phyloP scores from a whole-genome alignment of 1,140 invertebrate genomes.

The Ceratitis capitata region DNA sequence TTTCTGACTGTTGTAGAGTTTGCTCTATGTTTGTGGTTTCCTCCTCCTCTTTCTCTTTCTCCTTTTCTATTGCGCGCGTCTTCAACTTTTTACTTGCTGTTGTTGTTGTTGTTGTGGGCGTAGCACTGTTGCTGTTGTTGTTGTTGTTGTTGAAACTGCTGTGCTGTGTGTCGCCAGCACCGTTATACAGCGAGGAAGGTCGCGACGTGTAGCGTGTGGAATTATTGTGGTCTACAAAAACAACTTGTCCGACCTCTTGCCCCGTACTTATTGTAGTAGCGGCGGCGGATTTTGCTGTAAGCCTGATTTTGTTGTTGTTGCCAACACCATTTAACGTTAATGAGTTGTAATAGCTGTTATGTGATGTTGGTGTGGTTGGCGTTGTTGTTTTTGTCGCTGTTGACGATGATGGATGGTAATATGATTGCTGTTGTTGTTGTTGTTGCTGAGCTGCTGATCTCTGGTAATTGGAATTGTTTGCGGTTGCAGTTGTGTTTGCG shows the following conservation, averaged over 20 bases:
- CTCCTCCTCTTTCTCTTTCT: too few species aligned
- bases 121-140: slow-evolving; percentile 20
- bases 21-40: slow-evolving; percentile 40
- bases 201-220: slow-evolving; percentile 42
- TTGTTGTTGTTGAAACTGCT: background rate
- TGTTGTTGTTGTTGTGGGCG: background rate
- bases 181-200: slow-evolving; percentile 37
- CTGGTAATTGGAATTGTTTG: slow-evolving; percentile 43
- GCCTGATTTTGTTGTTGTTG: slow-evolving; percentile 43
- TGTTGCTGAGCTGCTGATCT: slow-evolving; percentile 41
- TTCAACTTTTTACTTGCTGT: background rate
- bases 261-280: background rate
- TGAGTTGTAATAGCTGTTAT: slow-evolving; percentile 34
- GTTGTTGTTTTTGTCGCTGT: too few species aligned
- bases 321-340: slow-evolving; percentile 33
- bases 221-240: slow-evolving; percentile 3
- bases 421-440: slow-evolving; percentile 46
- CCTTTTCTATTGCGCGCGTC: background rate
- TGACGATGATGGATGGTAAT: slow-evolving; percentile 39
- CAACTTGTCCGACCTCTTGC: background rate
- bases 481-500: slow-evolving; percentile 50
- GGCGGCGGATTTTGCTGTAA: slow-evolving; percentile 44
- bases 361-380: background rate
- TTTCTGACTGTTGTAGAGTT: slow-evolving; percentile 18
- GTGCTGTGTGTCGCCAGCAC: background rate